Evolutionary conservation across 1,140 invertebrate genomes (phyloP).

Genomic region (Aphelenchoides avenae): DNA sequence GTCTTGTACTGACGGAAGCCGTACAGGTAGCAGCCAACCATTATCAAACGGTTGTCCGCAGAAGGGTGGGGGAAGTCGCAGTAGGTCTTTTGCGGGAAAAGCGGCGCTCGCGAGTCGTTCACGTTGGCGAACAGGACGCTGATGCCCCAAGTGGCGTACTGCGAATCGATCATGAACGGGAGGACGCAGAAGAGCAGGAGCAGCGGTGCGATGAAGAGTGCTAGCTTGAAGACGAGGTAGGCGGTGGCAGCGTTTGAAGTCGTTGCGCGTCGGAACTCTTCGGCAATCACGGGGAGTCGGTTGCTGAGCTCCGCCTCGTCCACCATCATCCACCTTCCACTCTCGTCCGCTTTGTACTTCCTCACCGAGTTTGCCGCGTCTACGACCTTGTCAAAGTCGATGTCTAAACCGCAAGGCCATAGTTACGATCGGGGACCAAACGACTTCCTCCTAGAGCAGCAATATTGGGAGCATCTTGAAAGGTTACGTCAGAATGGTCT

Average conservation of each 20-base stretch:
- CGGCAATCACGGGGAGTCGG: conserved; percentile 19
- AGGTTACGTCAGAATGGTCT: too few relatives aligned
- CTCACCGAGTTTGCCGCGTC: conserved; percentile 7
- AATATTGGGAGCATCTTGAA: neutral
- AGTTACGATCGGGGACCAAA: neutral
- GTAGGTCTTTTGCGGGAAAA: conserved; percentile 24
- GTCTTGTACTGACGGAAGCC: conserved; percentile 29
- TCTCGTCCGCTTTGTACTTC: conserved; percentile 19
- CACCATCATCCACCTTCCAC: too few relatives aligned
- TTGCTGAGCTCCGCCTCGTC: conserved; percentile 28
- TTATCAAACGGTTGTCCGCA: conserved; percentile 16
- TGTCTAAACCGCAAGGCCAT: conserved; percentile 6
- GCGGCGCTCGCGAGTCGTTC: conserved; percentile 9
- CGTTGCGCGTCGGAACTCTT: conserved; percentile 26
- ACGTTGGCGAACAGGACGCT: conserved; percentile 18
- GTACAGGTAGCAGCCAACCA: conserved; percentile 28
- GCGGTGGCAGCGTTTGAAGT: conserved; percentile 29
- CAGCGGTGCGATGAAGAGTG: conserved; percentile 24
- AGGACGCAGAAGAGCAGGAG: conserved; percentile 26
- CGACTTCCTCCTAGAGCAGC: too few relatives aligned
- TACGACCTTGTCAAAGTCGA: conserved; percentile 23
- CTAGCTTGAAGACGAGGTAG: conserved; percentile 19
- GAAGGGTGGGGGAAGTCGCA: conserved; percentile 25
- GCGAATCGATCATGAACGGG: conserved; percentile 23
- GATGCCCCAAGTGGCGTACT: conserved; percentile 25